Percentiles rank a stretch among this genome's conserved stretches.
Evolutionary conservation across 2,888 invertebrate species (phyloP).

Genomic region (Scaptomyza flava): DNA sequence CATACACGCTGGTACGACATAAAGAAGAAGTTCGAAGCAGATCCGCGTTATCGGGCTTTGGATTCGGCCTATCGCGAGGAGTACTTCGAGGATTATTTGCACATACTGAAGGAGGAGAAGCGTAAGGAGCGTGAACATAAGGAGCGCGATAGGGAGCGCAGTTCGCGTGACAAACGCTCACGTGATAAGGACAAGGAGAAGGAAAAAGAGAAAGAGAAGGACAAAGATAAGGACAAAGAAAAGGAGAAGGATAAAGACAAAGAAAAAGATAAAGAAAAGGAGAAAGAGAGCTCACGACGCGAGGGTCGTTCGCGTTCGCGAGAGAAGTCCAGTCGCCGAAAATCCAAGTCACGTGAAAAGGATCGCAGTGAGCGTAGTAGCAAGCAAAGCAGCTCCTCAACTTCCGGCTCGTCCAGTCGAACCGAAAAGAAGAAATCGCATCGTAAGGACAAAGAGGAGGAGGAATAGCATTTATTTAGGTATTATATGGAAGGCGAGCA

Average conservation of each 20-base stretch:
- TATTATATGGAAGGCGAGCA: slow-evolving; percentile 60
- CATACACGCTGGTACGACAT: slow-evolving; percentile 97
- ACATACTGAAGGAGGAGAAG: slow-evolving; percentile 93
- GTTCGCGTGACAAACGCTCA: slow-evolving; percentile 74
- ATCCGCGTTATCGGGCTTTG: slow-evolving; percentile 95
- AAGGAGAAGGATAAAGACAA: slow-evolving; percentile 53
- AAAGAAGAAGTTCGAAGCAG: slow-evolving; percentile 96
- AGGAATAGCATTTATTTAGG: slow-evolving; percentile 85
- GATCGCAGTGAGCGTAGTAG: slow-evolving; percentile 85
- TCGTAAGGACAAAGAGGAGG: slow-evolving; percentile 90
- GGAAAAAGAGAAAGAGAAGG: slow-evolving; percentile 53
- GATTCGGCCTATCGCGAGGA: slow-evolving; percentile 96
- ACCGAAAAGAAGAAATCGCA: slow-evolving; percentile 89
- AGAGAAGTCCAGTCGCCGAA: slow-evolving; percentile 87
- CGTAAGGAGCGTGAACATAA: slow-evolving; percentile 84
- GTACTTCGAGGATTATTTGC: slow-evolving; percentile 96
- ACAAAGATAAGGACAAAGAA: slow-evolving; percentile 70
- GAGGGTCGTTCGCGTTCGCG: slow-evolving; percentile 87
- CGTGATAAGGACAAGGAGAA: slow-evolving; percentile 70
- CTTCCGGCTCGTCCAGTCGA: slow-evolving; percentile 69
- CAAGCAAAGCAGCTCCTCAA: slow-evolving; percentile 57
- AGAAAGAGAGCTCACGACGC: slow-evolving; percentile 71
- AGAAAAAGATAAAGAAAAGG: slow-evolving; percentile 44
- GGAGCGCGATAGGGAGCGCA: slow-evolving; percentile 80
- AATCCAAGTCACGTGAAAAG: slow-evolving; percentile 86